Conservation (phyloP, 2,888 invertebrate species). For the Tuta absoluta region DNA sequence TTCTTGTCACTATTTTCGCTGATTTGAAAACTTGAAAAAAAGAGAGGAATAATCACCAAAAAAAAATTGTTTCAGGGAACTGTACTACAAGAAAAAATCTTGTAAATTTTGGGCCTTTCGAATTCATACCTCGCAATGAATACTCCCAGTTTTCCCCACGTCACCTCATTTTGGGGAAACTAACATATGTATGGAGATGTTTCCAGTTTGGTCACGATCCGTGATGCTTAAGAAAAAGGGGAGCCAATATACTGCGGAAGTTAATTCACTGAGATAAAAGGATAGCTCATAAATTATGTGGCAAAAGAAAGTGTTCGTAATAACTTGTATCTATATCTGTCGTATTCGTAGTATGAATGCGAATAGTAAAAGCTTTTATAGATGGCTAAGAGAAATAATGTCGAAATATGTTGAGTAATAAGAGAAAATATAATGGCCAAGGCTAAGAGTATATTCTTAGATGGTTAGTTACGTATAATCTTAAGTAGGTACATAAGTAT, state of each 20-base stretch:
- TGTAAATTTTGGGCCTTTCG: too few species aligned
- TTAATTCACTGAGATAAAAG: slow-evolving; percentile 45
- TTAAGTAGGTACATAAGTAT: too few species aligned
- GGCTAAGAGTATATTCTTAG: too few species aligned
- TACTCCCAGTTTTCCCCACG: slow-evolving; percentile 31
- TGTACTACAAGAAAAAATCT: too few species aligned
- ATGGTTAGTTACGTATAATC: too few species aligned
- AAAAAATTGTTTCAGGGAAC: too few species aligned
- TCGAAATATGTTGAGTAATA: too few species aligned
- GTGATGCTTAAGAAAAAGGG: slow-evolving; percentile 44
- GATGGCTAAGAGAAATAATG: background rate
- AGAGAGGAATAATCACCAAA: too few species aligned
- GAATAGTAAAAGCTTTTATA: slow-evolving; percentile 19
- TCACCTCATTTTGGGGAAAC: slow-evolving; percentile 40
- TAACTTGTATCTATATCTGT: slow-evolving; percentile 13
- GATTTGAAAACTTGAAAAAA: too few species aligned
- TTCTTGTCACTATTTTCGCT: too few species aligned
- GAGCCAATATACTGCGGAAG: slow-evolving; percentile 48
- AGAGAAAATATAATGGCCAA: too few species aligned
- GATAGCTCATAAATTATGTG: slow-evolving; percentile 32
- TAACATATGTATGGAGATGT: slow-evolving; percentile 50
- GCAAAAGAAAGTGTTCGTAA: slow-evolving; percentile 28
- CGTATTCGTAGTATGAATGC: slow-evolving; percentile 15
- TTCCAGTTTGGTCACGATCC: slow-evolving; percentile 56
- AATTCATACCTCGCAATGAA: too few species aligned